Percentiles rank a stretch among this genome's conserved stretches.
Evolutionary conservation across 2,113 vertebrate species (phyloP).

Genomic region (Eulemur macaco): DNA sequence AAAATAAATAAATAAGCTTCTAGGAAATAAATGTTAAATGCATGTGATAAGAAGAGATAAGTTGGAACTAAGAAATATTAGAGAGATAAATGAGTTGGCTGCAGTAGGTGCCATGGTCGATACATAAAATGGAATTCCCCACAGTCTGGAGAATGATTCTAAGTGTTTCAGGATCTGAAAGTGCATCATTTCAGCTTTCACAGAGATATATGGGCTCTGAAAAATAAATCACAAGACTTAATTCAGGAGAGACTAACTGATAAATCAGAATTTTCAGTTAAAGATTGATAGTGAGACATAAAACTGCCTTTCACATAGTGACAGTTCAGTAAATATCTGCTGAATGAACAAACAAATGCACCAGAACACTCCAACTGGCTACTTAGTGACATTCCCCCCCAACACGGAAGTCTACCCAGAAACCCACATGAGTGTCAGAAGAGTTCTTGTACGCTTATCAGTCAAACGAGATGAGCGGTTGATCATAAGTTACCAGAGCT

Average conservation of each 20-base stretch:
- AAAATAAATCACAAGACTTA: background rate
- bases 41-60: background rate
- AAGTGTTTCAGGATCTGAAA: background rate
- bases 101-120: fast-evolving
- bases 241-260: background rate
- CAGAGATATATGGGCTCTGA: background rate
- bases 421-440: background rate
- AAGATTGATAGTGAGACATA: background rate
- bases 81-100: background rate
- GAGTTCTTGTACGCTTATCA: background rate
- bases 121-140: background rate
- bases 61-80: background rate
- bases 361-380: background rate
- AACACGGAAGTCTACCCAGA: background rate
- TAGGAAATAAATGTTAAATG: background rate
- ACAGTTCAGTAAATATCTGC: background rate
- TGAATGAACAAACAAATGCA: background rate
- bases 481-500: background rate
- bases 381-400: background rate
- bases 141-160: background rate
- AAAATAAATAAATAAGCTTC: background rate
- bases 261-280: background rate
- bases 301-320: background rate
- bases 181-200: background rate
- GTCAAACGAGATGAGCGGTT: background rate